phyloP scores from a whole-genome alignment of 2,113 vertebrate species.

The Pheucticus melanocephalus region DNA sequence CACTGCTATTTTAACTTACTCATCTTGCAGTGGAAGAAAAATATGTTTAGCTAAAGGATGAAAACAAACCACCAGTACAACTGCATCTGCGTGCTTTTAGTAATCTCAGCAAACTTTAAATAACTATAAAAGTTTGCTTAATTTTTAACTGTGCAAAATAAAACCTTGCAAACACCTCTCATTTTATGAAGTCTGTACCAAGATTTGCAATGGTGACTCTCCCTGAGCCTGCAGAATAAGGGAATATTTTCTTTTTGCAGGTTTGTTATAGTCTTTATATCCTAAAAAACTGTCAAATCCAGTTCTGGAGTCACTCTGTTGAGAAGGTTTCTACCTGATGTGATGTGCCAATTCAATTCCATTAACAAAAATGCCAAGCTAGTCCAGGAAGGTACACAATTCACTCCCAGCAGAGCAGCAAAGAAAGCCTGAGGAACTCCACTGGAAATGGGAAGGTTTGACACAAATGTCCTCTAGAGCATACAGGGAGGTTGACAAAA shows the following conservation, averaged over 20 bases:
- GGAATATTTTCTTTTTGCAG: background rate
- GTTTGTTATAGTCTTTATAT: background rate
- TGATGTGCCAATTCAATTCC: background rate
- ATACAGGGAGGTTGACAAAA: background rate
- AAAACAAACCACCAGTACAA: conserved; percentile 32
- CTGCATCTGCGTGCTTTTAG: background rate
- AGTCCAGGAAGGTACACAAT: background rate
- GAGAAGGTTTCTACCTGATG: background rate
- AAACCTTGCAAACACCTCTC: background rate
- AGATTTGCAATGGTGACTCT: background rate
- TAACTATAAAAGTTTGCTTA: background rate
- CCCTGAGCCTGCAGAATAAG: background rate
- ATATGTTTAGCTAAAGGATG: conserved; percentile 44
- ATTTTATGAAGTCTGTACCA: background rate
- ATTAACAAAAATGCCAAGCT: background rate
- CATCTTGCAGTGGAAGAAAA: background rate
- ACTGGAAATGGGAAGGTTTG: background rate
- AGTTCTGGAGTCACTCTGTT: background rate
- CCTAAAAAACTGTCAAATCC: background rate
- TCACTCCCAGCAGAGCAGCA: background rate
- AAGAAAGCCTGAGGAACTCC: background rate
- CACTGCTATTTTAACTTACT: background rate
- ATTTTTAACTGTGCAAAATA: background rate
- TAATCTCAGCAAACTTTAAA: background rate
- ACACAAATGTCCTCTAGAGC: background rate